A percentile compares a stretch with the other conserved stretches of the same genome.
phyloP scores from a whole-genome alignment of 2,113 vertebrate species.

The rabbit (Oryctolagus cuniculus) region mOryCun1.1 NC_091437.1:9841001-9841500 shows the following conservation, averaged over 20 bases:
- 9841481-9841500: background rate
- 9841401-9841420: background rate
- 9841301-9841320: background rate
- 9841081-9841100: too few species aligned
- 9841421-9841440: background rate
- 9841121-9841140: too few species aligned
- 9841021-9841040: too few species aligned
- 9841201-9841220: background rate
- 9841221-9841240: background rate
- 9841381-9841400: background rate
- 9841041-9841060: too few species aligned
- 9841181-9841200: background rate
- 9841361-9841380: background rate
- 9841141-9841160: background rate
- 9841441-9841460: background rate
- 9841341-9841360: background rate
- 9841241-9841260: background rate
- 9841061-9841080: too few species aligned
- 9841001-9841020: too few species aligned
- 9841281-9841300: background rate
- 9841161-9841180: background rate
- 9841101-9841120: too few species aligned
- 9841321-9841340: background rate
- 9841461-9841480: background rate
- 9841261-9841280: background rate